Evolutionary conservation across 2,113 vertebrate species (phyloP).

Genomic region (Andinoacara biseriatus): DNA sequence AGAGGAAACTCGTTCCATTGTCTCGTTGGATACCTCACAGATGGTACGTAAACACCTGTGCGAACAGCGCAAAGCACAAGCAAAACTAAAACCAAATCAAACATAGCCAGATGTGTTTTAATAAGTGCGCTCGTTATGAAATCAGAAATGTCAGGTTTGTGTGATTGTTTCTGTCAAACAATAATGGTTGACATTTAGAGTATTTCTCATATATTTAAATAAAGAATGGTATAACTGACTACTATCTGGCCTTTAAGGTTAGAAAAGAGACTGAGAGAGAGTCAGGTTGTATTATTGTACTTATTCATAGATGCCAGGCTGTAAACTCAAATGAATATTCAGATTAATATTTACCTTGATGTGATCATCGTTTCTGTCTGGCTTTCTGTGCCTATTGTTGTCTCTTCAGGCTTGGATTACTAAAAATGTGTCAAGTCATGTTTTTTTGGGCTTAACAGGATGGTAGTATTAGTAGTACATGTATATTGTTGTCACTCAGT

Average conservation of each 20-base stretch:
- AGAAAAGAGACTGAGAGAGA: background rate
- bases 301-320: background rate
- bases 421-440: background rate
- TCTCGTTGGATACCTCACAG: constrained; percentile 97
- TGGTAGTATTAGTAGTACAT: background rate
- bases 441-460: background rate
- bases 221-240: no score
- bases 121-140: no score
- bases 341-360: background rate
- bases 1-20: constrained; percentile 92
- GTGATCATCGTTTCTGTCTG: background rate
- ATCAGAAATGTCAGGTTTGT: background rate
- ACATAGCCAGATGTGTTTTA: no score
- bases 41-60: constrained; percentile 84
- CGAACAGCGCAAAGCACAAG: background rate
- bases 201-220: no score
- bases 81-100: background rate
- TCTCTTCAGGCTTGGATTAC: background rate
- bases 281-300: background rate
- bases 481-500: background rate
- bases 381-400: background rate
- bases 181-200: no score
- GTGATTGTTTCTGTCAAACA: background rate
- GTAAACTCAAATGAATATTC: background rate
- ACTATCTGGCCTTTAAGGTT: background rate